A percentile compares a stretch with the other conserved stretches of the same genome.
These are phyloP conservation scores for Agonopterix heracliana DNA, from an alignment of 2,888 invertebrate genomes.

Conservation along the genomic window DNA sequence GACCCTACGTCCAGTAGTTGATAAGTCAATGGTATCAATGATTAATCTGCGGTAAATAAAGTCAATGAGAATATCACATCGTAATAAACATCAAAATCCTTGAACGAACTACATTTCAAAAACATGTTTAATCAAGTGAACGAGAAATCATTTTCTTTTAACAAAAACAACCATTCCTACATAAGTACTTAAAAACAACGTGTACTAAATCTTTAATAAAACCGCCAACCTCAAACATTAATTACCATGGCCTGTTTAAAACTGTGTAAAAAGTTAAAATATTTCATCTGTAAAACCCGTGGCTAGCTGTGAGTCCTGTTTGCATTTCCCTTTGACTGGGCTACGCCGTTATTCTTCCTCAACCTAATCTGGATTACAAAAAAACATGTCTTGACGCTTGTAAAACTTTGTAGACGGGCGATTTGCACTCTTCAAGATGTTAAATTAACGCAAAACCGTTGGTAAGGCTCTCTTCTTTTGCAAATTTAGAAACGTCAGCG, in stretches of 20 bases:
- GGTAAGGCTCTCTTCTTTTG: too few relatives aligned
- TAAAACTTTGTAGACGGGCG: constrained; percentile 17
- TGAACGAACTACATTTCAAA: too few relatives aligned
- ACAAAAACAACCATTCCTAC: background rate
- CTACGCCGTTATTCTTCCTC: constrained; percentile 43
- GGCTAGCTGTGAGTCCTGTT: constrained; percentile 19
- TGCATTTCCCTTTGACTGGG: constrained; percentile 40
- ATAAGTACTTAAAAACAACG: background rate
- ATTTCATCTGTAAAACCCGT: constrained; percentile 15
- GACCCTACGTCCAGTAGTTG: too few relatives aligned
- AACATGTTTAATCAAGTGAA: too few relatives aligned
- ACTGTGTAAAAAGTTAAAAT: constrained; percentile 17
- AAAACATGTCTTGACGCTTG: constrained; percentile 37
- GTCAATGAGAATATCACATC: too few relatives aligned
- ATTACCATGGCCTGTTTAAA: constrained; percentile 13
- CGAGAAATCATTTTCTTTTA: too few relatives aligned
- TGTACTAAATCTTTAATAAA: constrained; percentile 1
- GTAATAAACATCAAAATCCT: too few relatives aligned
- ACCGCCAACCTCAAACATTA: constrained; percentile 9
- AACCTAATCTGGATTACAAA: constrained; percentile 48
- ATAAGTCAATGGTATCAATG: too few relatives aligned
- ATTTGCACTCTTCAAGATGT: background rate
- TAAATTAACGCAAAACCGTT: background rate
- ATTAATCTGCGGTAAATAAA: too few relatives aligned
- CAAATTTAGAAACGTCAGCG: too few relatives aligned